Evolutionary conservation across 2,113 vertebrate genomes (phyloP), one percentile per base, ranked within the genome.

Genomic region (Pseudopodoces humilis): DNA sequence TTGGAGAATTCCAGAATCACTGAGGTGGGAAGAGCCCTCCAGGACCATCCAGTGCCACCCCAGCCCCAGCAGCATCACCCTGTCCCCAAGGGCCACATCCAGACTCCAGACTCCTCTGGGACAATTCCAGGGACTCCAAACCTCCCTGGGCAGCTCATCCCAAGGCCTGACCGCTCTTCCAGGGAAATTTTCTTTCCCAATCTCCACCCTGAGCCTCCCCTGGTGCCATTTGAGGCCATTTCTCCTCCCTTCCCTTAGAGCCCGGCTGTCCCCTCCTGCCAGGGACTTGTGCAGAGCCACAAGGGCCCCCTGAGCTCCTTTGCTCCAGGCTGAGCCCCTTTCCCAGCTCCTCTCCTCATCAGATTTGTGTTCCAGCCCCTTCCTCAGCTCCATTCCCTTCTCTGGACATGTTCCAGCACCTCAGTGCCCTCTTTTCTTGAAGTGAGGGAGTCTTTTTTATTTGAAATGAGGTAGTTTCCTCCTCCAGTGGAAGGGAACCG

Each of bases 1-100:
- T 49, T 44, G 11, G 3, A 2, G 27, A 68, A 52, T 39, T 23
- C 1, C 2, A 2, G 33, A 53, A 46, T 41, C 30, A 28, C 2
- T 2, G 0, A 11, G 33, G 27, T 6, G 4, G 43, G 52, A 10
- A 33, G 25, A 37, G 31, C 6, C 25, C 17, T 3, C 0, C 5
- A 58, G 30, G 43, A 6, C 1, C 49, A 8, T 0, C n/a, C 75
- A 70, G 56, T 12, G 3, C 22, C 74, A 33, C 9, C 49, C 43
- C 47, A 78, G 74, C 2, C 0, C 0, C 64, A 47, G 3, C 74
- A 79, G 15, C 43, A 49, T 2, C 49, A 41, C 25, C 31, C 27
- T 50, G 58, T 72, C 76, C 85, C 41, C 67, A 71, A 14, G 43
- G 83, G 65, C 65, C 75, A 80, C 75, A 31, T n/a, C n/a, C n/a